Evolutionary conservation across 1,140 invertebrate genomes (phyloP).

Genomic region (Pseudomyrmex gracilis): DNA sequence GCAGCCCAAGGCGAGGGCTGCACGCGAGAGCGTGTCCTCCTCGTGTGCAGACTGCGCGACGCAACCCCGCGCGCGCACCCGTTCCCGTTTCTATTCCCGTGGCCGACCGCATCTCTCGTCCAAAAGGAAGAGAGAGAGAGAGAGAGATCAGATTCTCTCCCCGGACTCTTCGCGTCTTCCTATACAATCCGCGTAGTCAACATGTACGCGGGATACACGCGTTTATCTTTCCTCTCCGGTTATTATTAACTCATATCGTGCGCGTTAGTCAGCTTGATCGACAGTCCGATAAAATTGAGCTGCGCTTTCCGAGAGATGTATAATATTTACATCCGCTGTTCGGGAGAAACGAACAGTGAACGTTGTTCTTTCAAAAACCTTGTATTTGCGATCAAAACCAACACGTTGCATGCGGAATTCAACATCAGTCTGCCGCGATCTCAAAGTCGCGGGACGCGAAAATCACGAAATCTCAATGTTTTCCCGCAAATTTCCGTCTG

Average conservation of each 20-base stretch:
- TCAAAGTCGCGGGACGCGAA: background rate
- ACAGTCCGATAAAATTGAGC: background rate
- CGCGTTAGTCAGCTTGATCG: no score
- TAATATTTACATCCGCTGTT: background rate
- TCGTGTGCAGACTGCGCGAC: conserved; percentile 70
- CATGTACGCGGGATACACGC: background rate
- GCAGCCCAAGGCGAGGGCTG: conserved; percentile 74
- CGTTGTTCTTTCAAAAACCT: background rate
- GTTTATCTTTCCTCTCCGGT: conserved; percentile 43
- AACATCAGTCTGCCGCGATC: no score
- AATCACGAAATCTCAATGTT: conserved; percentile 17
- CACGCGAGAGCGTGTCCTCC: conserved; percentile 73
- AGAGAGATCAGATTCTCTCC: conserved; percentile 54
- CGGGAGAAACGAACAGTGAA: no score
- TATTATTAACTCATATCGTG: conserved; percentile 40
- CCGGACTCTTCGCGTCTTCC: conserved; percentile 44
- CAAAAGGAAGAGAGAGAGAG: background rate
- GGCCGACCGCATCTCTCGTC: conserved; percentile 10
- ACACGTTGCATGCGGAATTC: background rate
- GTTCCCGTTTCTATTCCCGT: conserved; percentile 10
- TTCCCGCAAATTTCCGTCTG: background rate
- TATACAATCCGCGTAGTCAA: background rate
- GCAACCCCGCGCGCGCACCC: conserved; percentile 50
- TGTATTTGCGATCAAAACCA: background rate
- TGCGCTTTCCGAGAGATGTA: background rate